Evolutionary conservation across 2,113 vertebrate genomes (phyloP).

Genomic region (Alexandromys fortis): DNA sequence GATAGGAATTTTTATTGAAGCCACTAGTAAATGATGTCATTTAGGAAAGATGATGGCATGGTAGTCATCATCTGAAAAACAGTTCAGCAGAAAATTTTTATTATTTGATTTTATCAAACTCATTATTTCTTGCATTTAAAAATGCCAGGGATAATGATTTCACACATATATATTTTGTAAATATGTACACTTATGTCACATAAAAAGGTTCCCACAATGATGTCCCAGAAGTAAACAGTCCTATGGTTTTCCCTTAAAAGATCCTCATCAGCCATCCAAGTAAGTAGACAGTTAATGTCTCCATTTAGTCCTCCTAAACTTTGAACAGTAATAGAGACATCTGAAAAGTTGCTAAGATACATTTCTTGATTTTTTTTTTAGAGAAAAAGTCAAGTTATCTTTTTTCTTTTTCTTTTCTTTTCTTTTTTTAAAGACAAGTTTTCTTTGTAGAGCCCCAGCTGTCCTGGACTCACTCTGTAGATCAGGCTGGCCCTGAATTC

Average conservation of each 20-base stretch:
- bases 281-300: constrained; percentile 22
- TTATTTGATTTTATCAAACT: constrained; percentile 57
- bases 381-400: constrained; percentile 28
- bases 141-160: not conserved
- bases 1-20: constrained; percentile 57
- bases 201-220: constrained; percentile 64
- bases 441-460: not conserved
- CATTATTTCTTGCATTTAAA: constrained; percentile 61
- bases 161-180: constrained; percentile 54
- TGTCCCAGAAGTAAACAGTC: constrained; percentile 8
- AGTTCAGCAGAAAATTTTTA: constrained; percentile 56
- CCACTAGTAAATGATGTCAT: constrained; percentile 43
- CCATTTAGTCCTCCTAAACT: constrained; percentile 52
- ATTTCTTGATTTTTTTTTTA: constrained; percentile 38
- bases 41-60: constrained; percentile 65
- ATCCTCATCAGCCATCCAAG: constrained; percentile 29
- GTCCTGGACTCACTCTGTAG: not conserved
- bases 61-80: constrained; percentile 58
- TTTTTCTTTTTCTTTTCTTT: not conserved
- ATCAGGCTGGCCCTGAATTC: not conserved
- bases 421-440: not conserved
- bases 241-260: constrained; percentile 65
- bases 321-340: constrained; percentile 57
- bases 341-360: constrained; percentile 38
- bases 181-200: constrained; percentile 68